These are phyloP conservation scores for Heliconius nattereri DNA, from an alignment of 1,140 invertebrate species.

Conservation along the genomic window DNA sequence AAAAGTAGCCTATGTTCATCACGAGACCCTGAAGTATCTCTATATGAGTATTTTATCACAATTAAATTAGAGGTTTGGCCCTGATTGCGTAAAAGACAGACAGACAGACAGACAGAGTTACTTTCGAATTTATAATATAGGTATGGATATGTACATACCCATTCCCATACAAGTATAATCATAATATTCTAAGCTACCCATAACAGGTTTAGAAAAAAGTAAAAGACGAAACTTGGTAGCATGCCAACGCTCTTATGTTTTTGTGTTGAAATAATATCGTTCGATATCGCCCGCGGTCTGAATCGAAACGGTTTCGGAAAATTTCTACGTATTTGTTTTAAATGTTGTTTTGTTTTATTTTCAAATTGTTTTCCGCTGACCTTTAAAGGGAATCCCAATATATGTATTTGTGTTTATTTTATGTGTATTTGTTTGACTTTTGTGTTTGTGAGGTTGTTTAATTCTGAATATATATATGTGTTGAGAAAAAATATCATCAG, in stretches of 20 bases:
- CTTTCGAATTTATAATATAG: too few relatives aligned
- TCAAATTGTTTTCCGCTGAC: background rate
- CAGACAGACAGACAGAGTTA: too few relatives aligned
- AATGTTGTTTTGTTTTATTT: slow-evolving; percentile 1
- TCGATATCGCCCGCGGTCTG: slow-evolving; percentile 10
- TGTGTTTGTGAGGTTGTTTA: background rate
- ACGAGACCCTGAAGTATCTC: too few relatives aligned
- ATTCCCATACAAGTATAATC: background rate
- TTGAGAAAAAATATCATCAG: too few relatives aligned
- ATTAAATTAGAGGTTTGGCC: too few relatives aligned
- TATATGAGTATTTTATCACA: too few relatives aligned
- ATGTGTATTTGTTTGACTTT: background rate
- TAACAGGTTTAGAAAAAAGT: slow-evolving; percentile 39
- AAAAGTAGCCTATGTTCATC: too few relatives aligned
- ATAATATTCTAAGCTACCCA: slow-evolving; percentile 37
- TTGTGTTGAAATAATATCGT: slow-evolving; percentile 38
- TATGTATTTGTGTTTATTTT: background rate
- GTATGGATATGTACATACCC: background rate
- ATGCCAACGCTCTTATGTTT: slow-evolving; percentile 46
- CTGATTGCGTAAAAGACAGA: too few relatives aligned
- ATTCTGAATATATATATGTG: too few relatives aligned
- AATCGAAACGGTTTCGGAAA: slow-evolving; percentile 22
- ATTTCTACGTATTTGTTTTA: slow-evolving; percentile 6
- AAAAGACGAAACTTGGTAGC: slow-evolving; percentile 44
- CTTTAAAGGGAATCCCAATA: background rate